Base-by-base conservation (phyloP, 2,113 vertebrate genomes). In the Erythrocercus mccallii region DNA sequence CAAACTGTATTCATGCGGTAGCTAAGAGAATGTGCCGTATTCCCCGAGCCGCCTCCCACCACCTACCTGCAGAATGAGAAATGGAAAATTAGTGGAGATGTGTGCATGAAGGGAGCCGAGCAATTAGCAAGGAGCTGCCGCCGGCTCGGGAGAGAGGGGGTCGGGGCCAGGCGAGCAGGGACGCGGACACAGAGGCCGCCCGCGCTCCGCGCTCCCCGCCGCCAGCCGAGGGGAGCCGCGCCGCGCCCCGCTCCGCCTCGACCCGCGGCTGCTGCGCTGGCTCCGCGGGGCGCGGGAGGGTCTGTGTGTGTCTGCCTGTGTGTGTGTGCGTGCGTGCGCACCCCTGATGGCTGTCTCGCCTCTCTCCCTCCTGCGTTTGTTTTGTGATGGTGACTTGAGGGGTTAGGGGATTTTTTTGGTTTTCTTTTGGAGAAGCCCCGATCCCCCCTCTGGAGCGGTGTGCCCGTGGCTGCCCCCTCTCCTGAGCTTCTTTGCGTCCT, bases 41-140 rank as follows among this genome's bases (percentile, higher is more conserved):
- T 98, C 98, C 98, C 98, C 91, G 96, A 98, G 98, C 98, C 98
- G 97, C 95, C 98, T 97, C 96, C 98, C 97, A 98, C 97, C 98
- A 98, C 97, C 98, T 98, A 98, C 98, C 98, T 97, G 97, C 98
- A 97, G 99, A 99, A 99, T 99, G 98, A 98, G 98, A 99, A 99
- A 99, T 99, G 98, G 98, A 98, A 99, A 99, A 99, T 99, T 99
- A 99, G 99, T 98, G 98, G 97, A 98, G 98, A 98, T 99, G 99
- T 99, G 99, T 98, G 98, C 97, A 98, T 98, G 99, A 99, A 99
- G 99, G 98, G 98, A 98, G 97, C 95, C 95, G 96, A 98, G 98
- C 99, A 99, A 99, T 99, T 99, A 99, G 98, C 97, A 95, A 95
- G 97, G 94, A 98, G 96, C 98, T 81, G 96, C 94, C 95, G 95